Evolutionary conservation across 2,113 vertebrate species (phyloP), one percentile per base, ranked within the genome.

Genomic region (Pogona vitticeps): DNA sequence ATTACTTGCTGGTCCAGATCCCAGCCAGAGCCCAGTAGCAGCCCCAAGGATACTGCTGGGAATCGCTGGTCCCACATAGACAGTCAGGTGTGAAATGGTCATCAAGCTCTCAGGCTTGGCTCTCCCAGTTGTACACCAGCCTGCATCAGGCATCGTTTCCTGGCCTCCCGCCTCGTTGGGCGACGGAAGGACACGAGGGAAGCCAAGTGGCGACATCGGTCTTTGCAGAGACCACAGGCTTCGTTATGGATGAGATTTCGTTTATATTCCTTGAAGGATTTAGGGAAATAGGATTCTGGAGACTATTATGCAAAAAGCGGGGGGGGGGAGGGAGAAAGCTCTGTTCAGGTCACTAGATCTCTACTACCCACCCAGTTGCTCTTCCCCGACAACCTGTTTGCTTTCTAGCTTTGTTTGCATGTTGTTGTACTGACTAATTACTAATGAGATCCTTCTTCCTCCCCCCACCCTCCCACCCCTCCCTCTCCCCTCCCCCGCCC

Each of bases 361-460:
- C 77, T 2, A 15, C 21, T 20, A 79, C 46, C 68, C 78, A 20
- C 21, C 59, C 73, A 78, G 76, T 14, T 8, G 10, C 13, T 58
- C 76, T 67, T 68, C 58, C 75, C 56, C 65, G 12, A 23, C 75
- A 52, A 33, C 58, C 70, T 68, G 61, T 38, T 88, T 88, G 67
- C 38, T 0, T 63, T 88, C 90, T 92, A 83, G 90, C 79, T 86
- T 88, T 0, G 40, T 93, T 73, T 93, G 93, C 95, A 94, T 93
- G 94, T 78, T 84, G 86, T 93, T 88, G 95, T 84, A 84, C 76
- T 91, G 91, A 95, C 93, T 93, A 94, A 95, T 86, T 88, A 89
- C 91, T 89, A 90, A 85, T 78, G 78, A 87, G 63, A 20, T 67
- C 76, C 75, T 31, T 40, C 58, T 46, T 38, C 33, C 65, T 9